A percentile compares a stretch with the other conserved stretches of the same genome.
phyloP scores from a whole-genome alignment of 2,888 invertebrate species.

The Drepana falcataria region DNA sequence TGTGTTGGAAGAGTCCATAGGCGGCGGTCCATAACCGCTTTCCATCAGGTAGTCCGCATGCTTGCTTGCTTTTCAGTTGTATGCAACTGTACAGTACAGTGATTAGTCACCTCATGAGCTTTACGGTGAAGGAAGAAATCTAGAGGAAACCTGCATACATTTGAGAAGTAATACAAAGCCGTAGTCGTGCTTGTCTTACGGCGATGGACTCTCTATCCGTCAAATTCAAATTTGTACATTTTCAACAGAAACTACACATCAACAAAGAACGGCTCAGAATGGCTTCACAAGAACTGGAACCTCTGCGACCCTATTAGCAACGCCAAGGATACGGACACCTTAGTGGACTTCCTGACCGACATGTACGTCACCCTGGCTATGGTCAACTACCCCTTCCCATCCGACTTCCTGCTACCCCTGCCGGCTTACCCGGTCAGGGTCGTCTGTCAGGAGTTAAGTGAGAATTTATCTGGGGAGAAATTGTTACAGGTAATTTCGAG shows the following conservation, averaged over 20 bases:
- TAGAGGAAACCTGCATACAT: too few relatives aligned
- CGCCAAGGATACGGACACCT: slow-evolving; percentile 41
- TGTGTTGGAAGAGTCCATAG: not conserved
- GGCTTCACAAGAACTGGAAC: slow-evolving; percentile 85
- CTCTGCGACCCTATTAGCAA: slow-evolving; percentile 85
- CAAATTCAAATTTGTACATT: too few relatives aligned
- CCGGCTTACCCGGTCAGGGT: slow-evolving; percentile 90
- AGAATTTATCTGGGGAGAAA: slow-evolving; percentile 61
- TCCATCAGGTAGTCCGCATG: not conserved
- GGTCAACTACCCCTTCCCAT: slow-evolving; percentile 96
- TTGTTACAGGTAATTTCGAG: slow-evolving; percentile 66
- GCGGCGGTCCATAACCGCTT: too few relatives aligned
- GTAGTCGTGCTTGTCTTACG: too few relatives aligned
- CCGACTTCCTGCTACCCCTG: slow-evolving; percentile 88
- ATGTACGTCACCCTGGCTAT: slow-evolving; percentile 91
- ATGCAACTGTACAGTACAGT: too few relatives aligned
- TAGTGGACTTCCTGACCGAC: slow-evolving; percentile 85
- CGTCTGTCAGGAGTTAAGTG: slow-evolving; percentile 77
- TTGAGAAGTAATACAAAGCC: too few relatives aligned
- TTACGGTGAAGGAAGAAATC: too few relatives aligned
- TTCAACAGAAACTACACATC: slow-evolving; percentile 68
- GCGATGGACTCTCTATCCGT: too few relatives aligned
- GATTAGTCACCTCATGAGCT: too few relatives aligned
- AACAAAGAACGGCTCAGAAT: slow-evolving; percentile 82
- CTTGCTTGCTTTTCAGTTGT: not conserved